These are phyloP conservation scores for Sphaeramia orbicularis DNA, from an alignment of 2,797 vertebrate genomes.

Conservation along the genomic window DNA sequence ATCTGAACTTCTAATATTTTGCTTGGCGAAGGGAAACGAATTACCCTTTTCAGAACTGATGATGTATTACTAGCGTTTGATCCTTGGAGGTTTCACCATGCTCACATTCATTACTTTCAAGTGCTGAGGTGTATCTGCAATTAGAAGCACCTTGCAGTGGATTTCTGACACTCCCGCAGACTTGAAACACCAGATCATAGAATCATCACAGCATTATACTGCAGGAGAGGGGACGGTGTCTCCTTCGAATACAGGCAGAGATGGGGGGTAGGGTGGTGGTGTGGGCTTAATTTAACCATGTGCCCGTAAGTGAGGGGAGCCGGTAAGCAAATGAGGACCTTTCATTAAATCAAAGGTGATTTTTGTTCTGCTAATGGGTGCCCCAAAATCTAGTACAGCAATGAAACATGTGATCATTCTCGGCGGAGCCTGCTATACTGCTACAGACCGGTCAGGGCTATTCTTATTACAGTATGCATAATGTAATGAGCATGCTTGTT, in stretches of 20 bases:
- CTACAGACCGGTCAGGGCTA: constrained; percentile 83
- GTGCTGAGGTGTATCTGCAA: constrained; percentile 88
- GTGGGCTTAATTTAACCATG: constrained; percentile 82
- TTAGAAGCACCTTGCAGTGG: constrained; percentile 86
- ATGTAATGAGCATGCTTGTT: constrained; percentile 84
- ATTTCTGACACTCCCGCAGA: constrained; percentile 85
- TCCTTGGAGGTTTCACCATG: constrained; percentile 85
- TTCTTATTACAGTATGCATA: constrained; percentile 86
- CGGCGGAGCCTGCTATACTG: constrained; percentile 75
- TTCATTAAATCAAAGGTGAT: constrained; percentile 88
- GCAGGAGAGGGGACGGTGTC: constrained; percentile 79
- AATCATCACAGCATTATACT: constrained; percentile 82
- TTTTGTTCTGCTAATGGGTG: constrained; percentile 86
- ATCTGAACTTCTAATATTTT: constrained; percentile 89
- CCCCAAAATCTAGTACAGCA: constrained; percentile 83
- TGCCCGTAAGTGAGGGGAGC: constrained; percentile 83
- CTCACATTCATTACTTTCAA: constrained; percentile 89
- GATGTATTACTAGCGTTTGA: constrained; percentile 88
- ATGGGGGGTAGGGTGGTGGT: constrained; percentile 48
- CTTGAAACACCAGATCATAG: constrained; percentile 87
- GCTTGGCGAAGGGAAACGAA: constrained; percentile 88
- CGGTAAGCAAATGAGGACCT: constrained; percentile 86
- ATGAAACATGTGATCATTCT: constrained; percentile 83
- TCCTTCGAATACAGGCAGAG: constrained; percentile 74
- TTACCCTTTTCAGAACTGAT: constrained; percentile 88